Evolutionary conservation across 2,797 vertebrate species (phyloP).

Genomic region (Lithobates pipiens): DNA sequence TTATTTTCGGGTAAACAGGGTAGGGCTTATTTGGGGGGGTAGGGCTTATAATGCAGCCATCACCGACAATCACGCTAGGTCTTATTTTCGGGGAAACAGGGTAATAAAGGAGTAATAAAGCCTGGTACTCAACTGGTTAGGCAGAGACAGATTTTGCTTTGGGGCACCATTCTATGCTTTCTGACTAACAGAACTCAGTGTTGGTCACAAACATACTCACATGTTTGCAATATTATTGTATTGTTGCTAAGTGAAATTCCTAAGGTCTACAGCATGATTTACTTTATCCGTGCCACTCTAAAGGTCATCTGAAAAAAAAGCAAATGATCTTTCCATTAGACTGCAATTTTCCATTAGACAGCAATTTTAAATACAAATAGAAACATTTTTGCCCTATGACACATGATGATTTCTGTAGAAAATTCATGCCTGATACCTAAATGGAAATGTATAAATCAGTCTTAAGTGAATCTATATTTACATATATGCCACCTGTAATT

Average conservation of each 20-base stretch:
- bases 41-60: too few species aligned
- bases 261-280: constrained; percentile 18
- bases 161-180: background rate
- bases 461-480: background rate
- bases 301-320: constrained; percentile 39
- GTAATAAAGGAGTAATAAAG: too few species aligned
- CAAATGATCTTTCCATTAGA: constrained; percentile 26
- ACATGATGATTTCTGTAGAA: background rate
- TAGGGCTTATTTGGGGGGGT: too few species aligned
- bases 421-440: background rate
- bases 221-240: constrained; percentile 45
- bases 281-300: constrained; percentile 13
- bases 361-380: constrained; percentile 19
- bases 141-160: too few species aligned
- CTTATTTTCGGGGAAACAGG: too few species aligned
- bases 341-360: constrained; percentile 2
- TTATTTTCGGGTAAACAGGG: too few species aligned
- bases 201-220: constrained; percentile 7
- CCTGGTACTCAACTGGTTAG: too few species aligned
- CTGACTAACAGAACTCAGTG: background rate
- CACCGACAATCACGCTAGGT: too few species aligned
- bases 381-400: constrained; percentile 4
- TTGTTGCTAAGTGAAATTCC: constrained; percentile 49
- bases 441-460: background rate
- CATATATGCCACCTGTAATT: background rate